Evolutionary conservation across 2,797 vertebrate genomes (phyloP).

Genomic region (Brotula barbata): DNA sequence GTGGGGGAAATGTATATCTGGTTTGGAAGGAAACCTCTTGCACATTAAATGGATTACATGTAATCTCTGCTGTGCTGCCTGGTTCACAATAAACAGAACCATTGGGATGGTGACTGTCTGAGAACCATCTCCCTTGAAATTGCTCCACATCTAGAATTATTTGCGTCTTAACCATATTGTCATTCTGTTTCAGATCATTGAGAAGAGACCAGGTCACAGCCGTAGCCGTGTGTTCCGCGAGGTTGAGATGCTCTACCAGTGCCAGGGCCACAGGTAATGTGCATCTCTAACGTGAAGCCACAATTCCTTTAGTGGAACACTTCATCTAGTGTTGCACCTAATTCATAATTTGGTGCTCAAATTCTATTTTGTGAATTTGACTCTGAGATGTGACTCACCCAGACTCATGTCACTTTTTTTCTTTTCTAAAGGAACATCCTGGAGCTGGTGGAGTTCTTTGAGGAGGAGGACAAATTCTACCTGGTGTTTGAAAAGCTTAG

Average conservation of each 20-base stretch:
- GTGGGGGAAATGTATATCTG: conserved; percentile 7
- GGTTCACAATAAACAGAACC: conserved; percentile 12
- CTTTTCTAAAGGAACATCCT: conserved; percentile 87
- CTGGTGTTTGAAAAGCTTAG: conserved; percentile 97
- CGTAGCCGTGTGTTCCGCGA: conserved; percentile 95
- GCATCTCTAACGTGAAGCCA: neutral
- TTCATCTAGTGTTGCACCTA: neutral
- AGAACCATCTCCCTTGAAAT: too few species aligned
- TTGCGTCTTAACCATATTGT: neutral
- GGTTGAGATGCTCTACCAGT: conserved; percentile 99
- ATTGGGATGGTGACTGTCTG: neutral
- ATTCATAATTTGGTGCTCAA: conserved; percentile 1
- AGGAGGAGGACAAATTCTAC: conserved; percentile 98
- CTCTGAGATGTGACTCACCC: neutral
- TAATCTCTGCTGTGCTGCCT: conserved; percentile 16
- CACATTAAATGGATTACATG: conserved; percentile 7
- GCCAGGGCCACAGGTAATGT: conserved; percentile 94
- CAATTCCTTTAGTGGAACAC: too few species aligned
- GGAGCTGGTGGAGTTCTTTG: conserved; percentile 97
- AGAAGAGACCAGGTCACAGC: conserved; percentile 94
- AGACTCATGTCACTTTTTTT: neutral
- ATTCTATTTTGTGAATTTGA: neutral
- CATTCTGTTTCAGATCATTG: conserved; percentile 87
- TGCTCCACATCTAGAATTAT: too few species aligned
- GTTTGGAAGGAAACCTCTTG: conserved; percentile 17